Conservation (phyloP, 2,797 vertebrate genomes). For the Anabacerthia variegaticeps region DNA sequence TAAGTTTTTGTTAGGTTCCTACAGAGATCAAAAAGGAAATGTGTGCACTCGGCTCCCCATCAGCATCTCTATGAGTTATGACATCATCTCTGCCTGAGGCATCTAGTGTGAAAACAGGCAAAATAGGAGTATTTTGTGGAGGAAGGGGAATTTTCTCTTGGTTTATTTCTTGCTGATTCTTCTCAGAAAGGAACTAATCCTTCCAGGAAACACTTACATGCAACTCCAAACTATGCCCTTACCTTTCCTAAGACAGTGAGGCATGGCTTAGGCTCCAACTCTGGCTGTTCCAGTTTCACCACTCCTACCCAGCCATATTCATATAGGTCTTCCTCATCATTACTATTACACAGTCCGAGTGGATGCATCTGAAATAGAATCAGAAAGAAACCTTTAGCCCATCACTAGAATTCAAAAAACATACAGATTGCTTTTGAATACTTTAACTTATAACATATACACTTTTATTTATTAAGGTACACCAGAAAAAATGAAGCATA, state of each 20-base stretch:
- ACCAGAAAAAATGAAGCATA: neutral
- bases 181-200: neutral
- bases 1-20: neutral
- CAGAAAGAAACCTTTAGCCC: neutral
- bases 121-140: neutral
- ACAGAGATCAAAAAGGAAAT: neutral
- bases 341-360: constrained; percentile 95
- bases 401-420: neutral
- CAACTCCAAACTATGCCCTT: constrained; percentile 4
- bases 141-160: neutral
- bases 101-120: neutral
- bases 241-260: constrained; percentile 98
- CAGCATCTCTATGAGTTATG: neutral
- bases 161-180: neutral
- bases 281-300: constrained; percentile 96
- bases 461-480: neutral
- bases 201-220: neutral
- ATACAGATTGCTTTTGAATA: neutral
- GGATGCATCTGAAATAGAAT: constrained; percentile 90
- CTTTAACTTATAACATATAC: neutral
- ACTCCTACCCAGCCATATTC: constrained; percentile 99
- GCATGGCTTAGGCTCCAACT: constrained; percentile 93
- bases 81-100: neutral
- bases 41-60: neutral
- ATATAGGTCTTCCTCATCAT: constrained; percentile 95